Conservation (phyloP, 2,113 vertebrate species). For the Bos indicus region DNA sequence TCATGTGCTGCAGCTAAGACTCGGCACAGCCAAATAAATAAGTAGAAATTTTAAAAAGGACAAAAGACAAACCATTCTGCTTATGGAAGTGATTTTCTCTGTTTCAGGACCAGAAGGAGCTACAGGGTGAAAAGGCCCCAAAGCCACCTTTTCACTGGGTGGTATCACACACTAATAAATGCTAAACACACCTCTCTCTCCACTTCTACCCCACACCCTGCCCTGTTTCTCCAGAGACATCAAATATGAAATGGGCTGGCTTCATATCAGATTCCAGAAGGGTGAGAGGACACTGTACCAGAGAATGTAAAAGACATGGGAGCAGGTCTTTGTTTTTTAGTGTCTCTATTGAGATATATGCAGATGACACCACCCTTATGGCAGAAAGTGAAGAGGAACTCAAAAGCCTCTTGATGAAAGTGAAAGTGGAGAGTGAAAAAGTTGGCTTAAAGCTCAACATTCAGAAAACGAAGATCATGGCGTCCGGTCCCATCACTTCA, state of each 20-base stretch:
- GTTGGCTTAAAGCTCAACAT: too few species aligned
- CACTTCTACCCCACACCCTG: background rate
- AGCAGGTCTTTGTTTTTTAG: background rate
- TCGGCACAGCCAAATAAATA: rapidly evolving
- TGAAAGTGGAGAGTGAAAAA: too few species aligned
- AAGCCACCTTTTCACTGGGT: background rate
- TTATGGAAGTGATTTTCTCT: background rate
- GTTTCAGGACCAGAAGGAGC: background rate
- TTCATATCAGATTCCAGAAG: background rate
- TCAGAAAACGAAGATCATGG: too few species aligned
- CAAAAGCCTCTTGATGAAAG: too few species aligned
- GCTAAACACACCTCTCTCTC: background rate
- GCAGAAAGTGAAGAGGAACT: too few species aligned
- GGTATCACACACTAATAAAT: background rate
- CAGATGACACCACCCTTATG: too few species aligned
- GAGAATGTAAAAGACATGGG: background rate
- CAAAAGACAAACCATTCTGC: background rate
- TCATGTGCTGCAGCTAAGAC: background rate
- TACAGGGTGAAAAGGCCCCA: background rate
- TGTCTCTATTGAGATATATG: background rate
- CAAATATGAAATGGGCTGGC: background rate
- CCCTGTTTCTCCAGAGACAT: background rate
- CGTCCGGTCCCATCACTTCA: too few species aligned
- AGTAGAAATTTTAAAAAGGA: background rate
- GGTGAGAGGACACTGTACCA: background rate